Conservation (phyloP, 2,888 invertebrate species). For the Coelopa pilipes region DNA sequence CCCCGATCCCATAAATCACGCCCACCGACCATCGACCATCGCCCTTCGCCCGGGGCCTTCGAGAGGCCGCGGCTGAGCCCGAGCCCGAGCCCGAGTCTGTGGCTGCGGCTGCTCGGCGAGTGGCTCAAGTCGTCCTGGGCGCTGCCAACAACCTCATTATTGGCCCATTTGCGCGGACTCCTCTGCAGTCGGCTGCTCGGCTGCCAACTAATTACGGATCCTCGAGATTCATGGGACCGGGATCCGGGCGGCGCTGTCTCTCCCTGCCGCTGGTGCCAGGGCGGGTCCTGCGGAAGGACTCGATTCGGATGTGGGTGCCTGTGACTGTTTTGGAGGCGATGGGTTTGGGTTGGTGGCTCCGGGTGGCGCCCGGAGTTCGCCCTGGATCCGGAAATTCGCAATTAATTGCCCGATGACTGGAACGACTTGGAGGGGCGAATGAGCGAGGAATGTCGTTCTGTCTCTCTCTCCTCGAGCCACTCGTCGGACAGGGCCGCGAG, state of each 20-base stretch:
- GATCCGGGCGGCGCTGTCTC: no score
- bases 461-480: no score
- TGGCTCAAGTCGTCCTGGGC: slow-evolving; percentile 10
- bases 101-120: background rate
- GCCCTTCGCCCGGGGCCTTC: no score
- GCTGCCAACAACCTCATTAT: slow-evolving; percentile 29
- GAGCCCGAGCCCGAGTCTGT: no score
- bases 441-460: no score
- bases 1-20: slow-evolving; percentile 23
- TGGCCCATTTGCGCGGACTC: background rate
- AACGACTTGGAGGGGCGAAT: background rate
- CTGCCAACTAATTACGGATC: slow-evolving; percentile 13
- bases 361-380: background rate
- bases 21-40: no score
- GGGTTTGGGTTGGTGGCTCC: background rate
- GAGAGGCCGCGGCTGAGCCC: no score
- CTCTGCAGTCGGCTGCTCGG: background rate
- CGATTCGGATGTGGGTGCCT: background rate
- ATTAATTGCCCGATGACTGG: background rate
- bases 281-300: no score
- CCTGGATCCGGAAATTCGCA: no score
- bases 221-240: background rate
- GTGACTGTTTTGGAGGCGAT: background rate
- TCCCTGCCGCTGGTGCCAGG: no score
- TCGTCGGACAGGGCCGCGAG: no score